phyloP scores from a whole-genome alignment of 2,113 vertebrate genomes.

The Sinocyclocheilus maitianheensis region DNA sequence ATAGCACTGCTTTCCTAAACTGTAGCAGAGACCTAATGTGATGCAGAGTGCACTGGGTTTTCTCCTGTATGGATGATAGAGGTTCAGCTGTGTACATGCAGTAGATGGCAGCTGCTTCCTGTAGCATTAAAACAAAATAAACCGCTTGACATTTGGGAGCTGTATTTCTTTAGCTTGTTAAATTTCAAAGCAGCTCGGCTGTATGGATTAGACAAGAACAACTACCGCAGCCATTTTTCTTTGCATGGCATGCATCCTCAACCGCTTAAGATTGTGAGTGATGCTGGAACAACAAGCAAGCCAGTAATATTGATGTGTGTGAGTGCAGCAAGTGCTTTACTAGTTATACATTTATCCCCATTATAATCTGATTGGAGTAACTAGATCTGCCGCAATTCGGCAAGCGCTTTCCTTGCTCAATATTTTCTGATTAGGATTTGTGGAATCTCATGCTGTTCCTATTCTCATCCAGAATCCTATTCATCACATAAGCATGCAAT shows the following conservation, averaged over 20 bases:
- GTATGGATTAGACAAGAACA: conserved; percentile 44
- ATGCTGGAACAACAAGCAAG: conserved; percentile 28
- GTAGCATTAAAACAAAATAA: conserved; percentile 55
- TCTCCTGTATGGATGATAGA: conserved; percentile 5
- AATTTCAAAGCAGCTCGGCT: conserved; percentile 51
- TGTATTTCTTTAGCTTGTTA: conserved; percentile 59
- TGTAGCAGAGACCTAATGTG: conserved; percentile 45
- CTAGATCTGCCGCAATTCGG: background rate
- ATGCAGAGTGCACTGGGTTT: conserved; percentile 1
- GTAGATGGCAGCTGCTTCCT: conserved; percentile 59
- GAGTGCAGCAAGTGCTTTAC: background rate
- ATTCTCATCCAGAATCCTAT: background rate
- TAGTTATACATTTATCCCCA: background rate
- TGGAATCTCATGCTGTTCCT: background rate
- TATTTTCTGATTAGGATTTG: background rate
- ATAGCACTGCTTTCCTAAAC: background rate
- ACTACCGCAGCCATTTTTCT: conserved; percentile 46
- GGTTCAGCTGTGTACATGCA: conserved; percentile 51
- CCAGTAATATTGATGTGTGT: conserved; percentile 16
- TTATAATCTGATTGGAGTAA: conserved; percentile 12
- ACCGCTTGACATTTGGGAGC: conserved; percentile 48
- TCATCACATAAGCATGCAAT: background rate
- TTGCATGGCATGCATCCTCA: conserved; percentile 41
- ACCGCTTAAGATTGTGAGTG: background rate
- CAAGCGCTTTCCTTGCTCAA: background rate